Evolutionary conservation across 2,797 vertebrate species (phyloP), one percentile per base, ranked within the genome.

Genomic region (Naso thynnoides): DNA sequence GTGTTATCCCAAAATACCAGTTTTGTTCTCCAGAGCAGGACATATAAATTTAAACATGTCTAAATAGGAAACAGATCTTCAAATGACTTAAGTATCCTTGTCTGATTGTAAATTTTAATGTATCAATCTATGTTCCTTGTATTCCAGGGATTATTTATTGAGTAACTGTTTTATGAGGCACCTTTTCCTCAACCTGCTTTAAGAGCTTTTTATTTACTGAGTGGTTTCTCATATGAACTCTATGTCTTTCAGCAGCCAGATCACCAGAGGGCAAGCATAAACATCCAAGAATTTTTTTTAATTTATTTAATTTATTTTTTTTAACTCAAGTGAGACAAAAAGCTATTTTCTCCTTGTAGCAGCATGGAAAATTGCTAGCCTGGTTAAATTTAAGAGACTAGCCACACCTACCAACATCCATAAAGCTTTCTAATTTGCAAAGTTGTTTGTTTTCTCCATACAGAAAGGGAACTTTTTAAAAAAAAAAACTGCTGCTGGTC

Each of bases 11-110:
- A 38, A 55, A 23, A 8, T 38, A 38, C 18, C 29, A 11, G 21
- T 62, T 47, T 60, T 50, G 8, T 23, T 33, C 44, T 39, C 38
- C 11, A 72, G 23, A 59, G 49, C 21, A 55, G 33, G 24, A 57
- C 24, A 14, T n/a, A 42, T 26, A 18, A 55, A 54, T 24, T 55
- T 42, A 11, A 41, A 16, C 60, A 36, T 65, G 27, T 29, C 6
- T 41, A 42, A 26, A 47, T 24, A 52, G 56, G 15, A 49, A 55
- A 71, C 47, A 15, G 14, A n/a, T 5, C 26, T 50, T 3, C 36
- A 16, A 24, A 52, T 23, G 33, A 49, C 44, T 39, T 6, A 36
- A 14, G 15, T 21, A 36, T 3, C 18, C 18, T 15, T 27, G 7
- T 3, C 6, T 55, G 8, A 45, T 55, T 23, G 5, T 27, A 29